Conservation (phyloP, 2,888 invertebrate genomes). For the Melangyna quadrimaculata region DNA sequence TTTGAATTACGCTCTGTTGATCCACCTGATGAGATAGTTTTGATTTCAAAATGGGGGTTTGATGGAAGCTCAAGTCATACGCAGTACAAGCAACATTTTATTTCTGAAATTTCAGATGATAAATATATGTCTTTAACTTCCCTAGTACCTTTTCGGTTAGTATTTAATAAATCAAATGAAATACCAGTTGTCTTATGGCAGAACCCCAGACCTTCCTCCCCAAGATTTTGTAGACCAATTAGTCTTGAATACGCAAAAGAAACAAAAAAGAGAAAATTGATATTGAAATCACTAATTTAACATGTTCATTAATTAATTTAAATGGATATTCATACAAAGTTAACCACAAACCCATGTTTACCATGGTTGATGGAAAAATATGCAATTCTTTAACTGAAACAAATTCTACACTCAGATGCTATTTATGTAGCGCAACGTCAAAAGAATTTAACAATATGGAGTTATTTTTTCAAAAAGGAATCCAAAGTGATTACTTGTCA, state of each 20-base stretch:
- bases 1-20: too few species aligned
- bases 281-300: neutral
- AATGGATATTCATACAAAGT: neutral
- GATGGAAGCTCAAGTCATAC: too few species aligned
- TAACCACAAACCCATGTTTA: slow-evolving; percentile 11
- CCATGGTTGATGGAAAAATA: neutral
- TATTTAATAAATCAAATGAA: too few species aligned
- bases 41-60: too few species aligned
- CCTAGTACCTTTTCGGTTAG: too few species aligned
- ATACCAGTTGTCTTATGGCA: neutral
- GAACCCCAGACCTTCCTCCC: slow-evolving; percentile 16
- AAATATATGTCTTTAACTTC: too few species aligned
- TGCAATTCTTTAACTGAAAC: slow-evolving; percentile 10
- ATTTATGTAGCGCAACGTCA: neutral
- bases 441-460: neutral
- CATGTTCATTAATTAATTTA: neutral
- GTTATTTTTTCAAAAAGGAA: neutral
- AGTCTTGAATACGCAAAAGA: neutral
- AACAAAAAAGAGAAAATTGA: slow-evolving; percentile 8
- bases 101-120: too few species aligned
- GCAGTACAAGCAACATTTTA: too few species aligned
- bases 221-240: slow-evolving; percentile 15
- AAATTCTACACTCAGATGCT: slow-evolving; percentile 18
- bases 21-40: too few species aligned
- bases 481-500: neutral